phyloP scores from a whole-genome alignment of 2,797 vertebrate species.

The Loriculus beryllinus region DNA sequence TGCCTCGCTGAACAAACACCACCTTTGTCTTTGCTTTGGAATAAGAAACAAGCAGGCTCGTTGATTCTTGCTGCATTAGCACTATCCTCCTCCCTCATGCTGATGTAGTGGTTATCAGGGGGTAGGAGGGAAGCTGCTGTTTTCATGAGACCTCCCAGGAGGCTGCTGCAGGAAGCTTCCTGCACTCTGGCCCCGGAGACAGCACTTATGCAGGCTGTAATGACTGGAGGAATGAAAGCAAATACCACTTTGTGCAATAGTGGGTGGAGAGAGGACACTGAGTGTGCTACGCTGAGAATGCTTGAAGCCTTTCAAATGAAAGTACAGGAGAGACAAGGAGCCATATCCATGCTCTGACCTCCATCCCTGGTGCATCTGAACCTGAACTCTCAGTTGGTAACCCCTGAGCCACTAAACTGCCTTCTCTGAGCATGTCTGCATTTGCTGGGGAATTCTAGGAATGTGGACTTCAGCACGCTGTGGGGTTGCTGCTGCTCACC shows the following conservation, averaged over 20 bases:
- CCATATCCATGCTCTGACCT: background rate
- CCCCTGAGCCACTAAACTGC: background rate
- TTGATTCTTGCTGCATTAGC: slow-evolving; percentile 30
- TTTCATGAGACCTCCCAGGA: background rate
- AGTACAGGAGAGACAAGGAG: background rate
- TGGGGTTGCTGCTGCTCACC: background rate
- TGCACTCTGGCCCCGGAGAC: background rate
- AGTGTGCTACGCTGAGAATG: accelerated
- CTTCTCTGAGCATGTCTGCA: background rate
- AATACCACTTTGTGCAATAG: accelerated
- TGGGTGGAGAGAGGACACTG: background rate
- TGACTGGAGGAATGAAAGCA: accelerated
- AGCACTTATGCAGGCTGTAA: background rate
- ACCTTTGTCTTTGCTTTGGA: background rate
- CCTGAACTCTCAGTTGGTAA: slow-evolving; percentile 13
- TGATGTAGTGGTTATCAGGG: background rate
- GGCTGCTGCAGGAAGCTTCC: background rate
- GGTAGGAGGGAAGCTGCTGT: background rate
- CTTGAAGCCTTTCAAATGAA: background rate
- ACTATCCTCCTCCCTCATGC: background rate
- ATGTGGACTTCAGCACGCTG: background rate
- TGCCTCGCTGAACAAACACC: slow-evolving; percentile 25
- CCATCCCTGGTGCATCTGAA: background rate
- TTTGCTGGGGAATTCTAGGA: slow-evolving; percentile 40
- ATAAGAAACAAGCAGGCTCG: slow-evolving; percentile 27